Conservation (phyloP, 2,113 vertebrate species). For the Synodontis membranacea region DNA sequence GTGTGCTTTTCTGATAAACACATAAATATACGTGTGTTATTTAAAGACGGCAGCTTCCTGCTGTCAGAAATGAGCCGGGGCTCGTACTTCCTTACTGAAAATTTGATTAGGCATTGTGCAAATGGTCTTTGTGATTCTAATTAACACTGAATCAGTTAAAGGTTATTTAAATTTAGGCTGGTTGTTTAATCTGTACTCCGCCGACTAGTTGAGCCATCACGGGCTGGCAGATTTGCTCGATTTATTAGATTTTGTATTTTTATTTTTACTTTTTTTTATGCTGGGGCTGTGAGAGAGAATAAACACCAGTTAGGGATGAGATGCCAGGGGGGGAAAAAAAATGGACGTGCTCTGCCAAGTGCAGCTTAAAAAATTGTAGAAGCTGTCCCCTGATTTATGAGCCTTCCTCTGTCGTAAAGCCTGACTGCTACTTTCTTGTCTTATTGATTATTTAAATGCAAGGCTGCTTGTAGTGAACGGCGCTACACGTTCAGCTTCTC, state of each 20-base stretch:
- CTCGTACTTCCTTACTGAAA: conserved; percentile 49
- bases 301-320: conserved; percentile 11
- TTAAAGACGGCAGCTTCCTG: conserved; percentile 56
- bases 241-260: conserved; percentile 32
- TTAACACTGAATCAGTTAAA: conserved; percentile 41
- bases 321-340: conserved; percentile 15
- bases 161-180: conserved; percentile 44
- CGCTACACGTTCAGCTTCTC: neutral
- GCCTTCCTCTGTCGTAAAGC: conserved; percentile 9
- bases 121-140: conserved; percentile 47
- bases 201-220: conserved; percentile 10
- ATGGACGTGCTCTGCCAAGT: conserved; percentile 14
- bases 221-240: conserved; percentile 30
- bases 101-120: conserved; percentile 46
- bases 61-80: conserved; percentile 45
- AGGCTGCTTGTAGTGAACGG: neutral
- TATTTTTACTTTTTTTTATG: neutral
- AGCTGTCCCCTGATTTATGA: conserved; percentile 13
- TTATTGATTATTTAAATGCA: conserved; percentile 53
- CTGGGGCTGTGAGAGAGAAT: conserved; percentile 13
- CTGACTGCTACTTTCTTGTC: conserved; percentile 24
- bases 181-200: conserved; percentile 45
- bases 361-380: neutral
- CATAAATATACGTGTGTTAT: conserved; percentile 54
- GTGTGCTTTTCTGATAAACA: conserved; percentile 50